Conservation (phyloP, 2,113 vertebrate species). For the Limnothrissa miodon region DNA sequence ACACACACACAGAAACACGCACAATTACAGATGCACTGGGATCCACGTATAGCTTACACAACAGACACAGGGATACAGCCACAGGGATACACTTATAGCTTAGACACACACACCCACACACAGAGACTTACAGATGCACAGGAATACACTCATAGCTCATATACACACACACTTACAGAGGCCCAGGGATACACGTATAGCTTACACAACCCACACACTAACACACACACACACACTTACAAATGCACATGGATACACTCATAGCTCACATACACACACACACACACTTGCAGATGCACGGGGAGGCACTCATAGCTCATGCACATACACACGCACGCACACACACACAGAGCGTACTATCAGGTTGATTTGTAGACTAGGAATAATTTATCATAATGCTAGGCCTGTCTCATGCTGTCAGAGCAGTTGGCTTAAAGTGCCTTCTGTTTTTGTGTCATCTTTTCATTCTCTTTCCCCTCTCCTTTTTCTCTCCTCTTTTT, state of each 20-base stretch:
- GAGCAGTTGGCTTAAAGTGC: constrained; percentile 54
- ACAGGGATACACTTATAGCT: too few species aligned
- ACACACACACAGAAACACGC: too few species aligned
- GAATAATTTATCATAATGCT: constrained; percentile 61
- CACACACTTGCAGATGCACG: not conserved
- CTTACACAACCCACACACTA: not conserved
- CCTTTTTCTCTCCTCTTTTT: constrained; percentile 36
- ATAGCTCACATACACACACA: too few species aligned
- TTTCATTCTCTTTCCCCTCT: constrained; percentile 38
- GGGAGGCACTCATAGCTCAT: not conserved
- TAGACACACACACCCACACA: not conserved
- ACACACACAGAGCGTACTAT: not conserved
- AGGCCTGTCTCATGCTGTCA: constrained; percentile 52
- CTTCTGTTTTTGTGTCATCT: constrained; percentile 51
- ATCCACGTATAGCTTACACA: too few species aligned
- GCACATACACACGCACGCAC: not conserved
- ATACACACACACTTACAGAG: not conserved
- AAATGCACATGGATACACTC: too few species aligned
- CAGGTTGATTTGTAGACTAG: constrained; percentile 22
- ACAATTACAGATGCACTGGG: too few species aligned
- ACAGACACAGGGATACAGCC: too few species aligned
- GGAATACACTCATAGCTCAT: too few species aligned
- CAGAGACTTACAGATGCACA: not conserved
- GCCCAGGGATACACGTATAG: too few species aligned
- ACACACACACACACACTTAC: not conserved